Percentiles rank a stretch among this genome's conserved stretches.
Conservation (phyloP, 2,113 vertebrate genomes). For the Lepus americanus region DNA sequence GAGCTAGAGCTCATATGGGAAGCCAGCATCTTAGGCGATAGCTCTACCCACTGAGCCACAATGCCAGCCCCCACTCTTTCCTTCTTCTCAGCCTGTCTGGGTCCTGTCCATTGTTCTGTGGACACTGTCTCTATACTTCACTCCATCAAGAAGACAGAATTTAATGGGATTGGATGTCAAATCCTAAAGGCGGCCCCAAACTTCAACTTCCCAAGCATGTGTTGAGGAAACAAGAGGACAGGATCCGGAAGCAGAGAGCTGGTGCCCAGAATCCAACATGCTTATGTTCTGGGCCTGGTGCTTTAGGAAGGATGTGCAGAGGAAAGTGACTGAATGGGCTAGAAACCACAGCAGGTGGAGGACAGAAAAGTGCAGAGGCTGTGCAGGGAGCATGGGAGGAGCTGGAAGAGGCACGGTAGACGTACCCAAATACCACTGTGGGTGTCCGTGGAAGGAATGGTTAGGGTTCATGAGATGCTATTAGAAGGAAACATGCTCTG, state of each 20-base stretch:
- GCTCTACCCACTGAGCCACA: too few species aligned
- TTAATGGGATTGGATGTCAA: neutral
- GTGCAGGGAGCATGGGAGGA: neutral
- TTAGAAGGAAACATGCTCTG: neutral
- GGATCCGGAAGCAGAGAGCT: neutral
- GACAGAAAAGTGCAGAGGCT: neutral
- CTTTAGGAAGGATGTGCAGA: neutral
- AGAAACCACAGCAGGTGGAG: neutral
- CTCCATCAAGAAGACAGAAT: neutral
- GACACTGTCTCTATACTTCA: neutral
- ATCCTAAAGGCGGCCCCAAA: accelerated
- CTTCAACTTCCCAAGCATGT: neutral
- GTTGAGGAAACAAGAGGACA: neutral
- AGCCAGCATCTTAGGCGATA: too few species aligned
- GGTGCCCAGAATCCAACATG: too few species aligned
- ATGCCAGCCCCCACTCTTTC: too few species aligned
- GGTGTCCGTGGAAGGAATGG: neutral
- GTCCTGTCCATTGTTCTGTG: accelerated
- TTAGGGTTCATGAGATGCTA: too few species aligned
- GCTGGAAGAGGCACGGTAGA: neutral
- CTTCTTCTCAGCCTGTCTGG: neutral
- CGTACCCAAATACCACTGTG: neutral
- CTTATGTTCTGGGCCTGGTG: neutral
- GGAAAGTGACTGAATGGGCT: too few species aligned
- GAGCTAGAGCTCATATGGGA: too few species aligned